Conservation (phyloP, 2,113 vertebrate species). For the Sinocyclocheilus grahami region DNA sequence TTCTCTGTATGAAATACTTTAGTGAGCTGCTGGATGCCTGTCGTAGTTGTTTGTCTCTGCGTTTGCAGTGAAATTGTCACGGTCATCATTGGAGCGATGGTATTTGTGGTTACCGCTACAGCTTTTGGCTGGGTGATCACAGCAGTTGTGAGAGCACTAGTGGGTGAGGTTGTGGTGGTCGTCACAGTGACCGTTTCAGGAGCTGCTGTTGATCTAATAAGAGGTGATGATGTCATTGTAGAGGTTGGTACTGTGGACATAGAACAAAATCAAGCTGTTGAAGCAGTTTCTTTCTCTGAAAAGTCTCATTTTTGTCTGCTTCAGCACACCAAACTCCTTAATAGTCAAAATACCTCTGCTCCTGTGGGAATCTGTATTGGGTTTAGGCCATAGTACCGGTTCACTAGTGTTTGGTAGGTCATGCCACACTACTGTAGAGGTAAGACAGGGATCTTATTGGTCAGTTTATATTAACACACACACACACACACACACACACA, state of each 20-base stretch:
- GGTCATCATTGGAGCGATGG: not conserved
- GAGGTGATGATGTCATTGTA: constrained; percentile 1
- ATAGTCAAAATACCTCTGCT: constrained; percentile 21
- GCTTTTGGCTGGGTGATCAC: not conserved
- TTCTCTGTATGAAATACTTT: constrained; percentile 44
- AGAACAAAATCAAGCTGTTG: not conserved
- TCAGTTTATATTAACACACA: not conserved
- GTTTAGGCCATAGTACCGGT: constrained; percentile 4
- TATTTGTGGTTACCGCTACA: not conserved
- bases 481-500: too few relatives aligned
- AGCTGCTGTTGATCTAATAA: constrained; percentile 9
- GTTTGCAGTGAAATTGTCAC: not conserved
- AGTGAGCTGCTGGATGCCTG: constrained; percentile 29
- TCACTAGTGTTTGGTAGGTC: constrained; percentile 36
- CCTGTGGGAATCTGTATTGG: not conserved
- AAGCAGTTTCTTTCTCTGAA: not conserved
- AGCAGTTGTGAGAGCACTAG: constrained; percentile 22
- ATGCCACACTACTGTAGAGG: constrained; percentile 2
- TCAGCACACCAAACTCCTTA: not conserved
- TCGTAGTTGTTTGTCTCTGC: not conserved
- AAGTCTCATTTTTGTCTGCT: not conserved
- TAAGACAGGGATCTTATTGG: not conserved
- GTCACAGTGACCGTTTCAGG: not conserved
- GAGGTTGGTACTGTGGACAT: not conserved
- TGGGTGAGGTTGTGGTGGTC: not conserved